Percentiles rank a stretch among this genome's conserved stretches.
phyloP scores from a whole-genome alignment of 2,113 vertebrate species.

The Oenanthe melanoleuca region DNA sequence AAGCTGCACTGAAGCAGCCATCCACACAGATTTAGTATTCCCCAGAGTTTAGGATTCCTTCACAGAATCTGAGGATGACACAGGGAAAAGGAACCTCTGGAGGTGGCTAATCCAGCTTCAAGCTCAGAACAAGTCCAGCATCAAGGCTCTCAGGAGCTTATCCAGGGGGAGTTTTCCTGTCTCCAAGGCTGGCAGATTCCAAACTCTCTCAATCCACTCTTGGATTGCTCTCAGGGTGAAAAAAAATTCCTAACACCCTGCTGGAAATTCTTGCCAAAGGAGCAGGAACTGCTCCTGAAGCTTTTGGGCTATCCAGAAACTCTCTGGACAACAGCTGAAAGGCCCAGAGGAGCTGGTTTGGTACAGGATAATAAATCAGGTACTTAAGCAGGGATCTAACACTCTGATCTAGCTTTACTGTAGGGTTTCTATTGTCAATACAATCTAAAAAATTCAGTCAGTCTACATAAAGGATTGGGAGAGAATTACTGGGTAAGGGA shows the following conservation, averaged over 20 bases:
- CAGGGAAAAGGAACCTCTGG: neutral
- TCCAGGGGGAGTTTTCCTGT: neutral
- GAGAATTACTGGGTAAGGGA: slow-evolving; percentile 16
- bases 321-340: neutral
- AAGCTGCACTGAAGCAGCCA: neutral
- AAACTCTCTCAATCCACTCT: neutral
- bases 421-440: neutral
- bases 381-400: neutral
- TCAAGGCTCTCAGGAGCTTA: neutral
- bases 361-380: neutral
- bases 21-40: neutral
- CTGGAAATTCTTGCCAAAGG: neutral
- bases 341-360: neutral
- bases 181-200: neutral
- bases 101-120: neutral
- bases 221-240: neutral
- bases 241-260: neutral
- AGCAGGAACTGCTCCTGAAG: neutral
- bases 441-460: neutral
- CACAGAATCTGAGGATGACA: neutral
- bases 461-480: neutral
- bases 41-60: neutral
- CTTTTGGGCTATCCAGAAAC: neutral
- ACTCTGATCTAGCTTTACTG: neutral
- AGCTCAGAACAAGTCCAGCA: neutral